Percentiles rank a stretch among this genome's conserved stretches.
Conservation (phyloP, 2,797 vertebrate genomes). For the Pogonophryne albipinna region DNA sequence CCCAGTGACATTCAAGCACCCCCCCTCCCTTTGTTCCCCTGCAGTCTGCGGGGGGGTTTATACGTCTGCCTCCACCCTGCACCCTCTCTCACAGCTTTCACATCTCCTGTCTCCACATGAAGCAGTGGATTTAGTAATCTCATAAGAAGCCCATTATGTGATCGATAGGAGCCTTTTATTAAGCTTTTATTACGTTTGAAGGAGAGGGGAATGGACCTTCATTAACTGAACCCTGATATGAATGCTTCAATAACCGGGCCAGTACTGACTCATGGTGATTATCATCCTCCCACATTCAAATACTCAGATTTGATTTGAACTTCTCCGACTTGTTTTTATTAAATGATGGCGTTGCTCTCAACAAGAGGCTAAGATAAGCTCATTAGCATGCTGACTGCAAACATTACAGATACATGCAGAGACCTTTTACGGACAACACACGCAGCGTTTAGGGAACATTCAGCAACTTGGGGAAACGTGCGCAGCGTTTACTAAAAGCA, state of each 20-base stretch:
- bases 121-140: conserved; percentile 26
- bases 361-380: background rate
- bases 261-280: background rate
- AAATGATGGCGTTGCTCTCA: background rate
- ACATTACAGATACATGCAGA: background rate
- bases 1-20: conserved; percentile 64
- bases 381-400: background rate
- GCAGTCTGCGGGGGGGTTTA: conserved; percentile 1
- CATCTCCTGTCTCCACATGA: background rate
- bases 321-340: background rate
- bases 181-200: conserved; percentile 18
- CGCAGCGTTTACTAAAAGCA: too few species aligned
- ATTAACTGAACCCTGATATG: conserved; percentile 15
- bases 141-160: background rate
- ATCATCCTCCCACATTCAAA: background rate
- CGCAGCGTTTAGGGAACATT: too few species aligned
- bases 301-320: background rate
- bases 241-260: conserved; percentile 18
- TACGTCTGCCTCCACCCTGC: conserved; percentile 2
- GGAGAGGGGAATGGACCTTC: background rate
- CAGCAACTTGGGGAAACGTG: too few species aligned
- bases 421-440: too few species aligned
- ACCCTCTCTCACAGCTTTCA: background rate
- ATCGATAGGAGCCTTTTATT: conserved; percentile 18
- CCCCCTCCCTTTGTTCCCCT: conserved; percentile 47